Base-by-base conservation (phyloP, 2,888 invertebrate genomes). In the Parnassius smintheus region DNA sequence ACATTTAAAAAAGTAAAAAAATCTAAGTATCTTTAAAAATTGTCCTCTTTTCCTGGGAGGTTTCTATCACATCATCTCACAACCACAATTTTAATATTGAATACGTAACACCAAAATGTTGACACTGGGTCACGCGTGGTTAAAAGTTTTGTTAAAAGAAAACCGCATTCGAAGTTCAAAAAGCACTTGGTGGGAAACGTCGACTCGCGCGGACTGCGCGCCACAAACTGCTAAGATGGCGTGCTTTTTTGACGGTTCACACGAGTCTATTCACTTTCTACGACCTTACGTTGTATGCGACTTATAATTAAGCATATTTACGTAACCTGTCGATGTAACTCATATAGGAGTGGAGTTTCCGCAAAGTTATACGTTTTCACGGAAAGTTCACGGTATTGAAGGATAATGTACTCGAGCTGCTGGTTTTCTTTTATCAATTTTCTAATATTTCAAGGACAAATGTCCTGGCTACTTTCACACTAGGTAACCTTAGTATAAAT, bases 231-330 rank as follows among this genome's bases (percentile, higher is more conserved):
- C 78, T 84, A 89, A 90, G 83, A 91, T 88, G 89, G 90, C 86
- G 87, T 86, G 72, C 70, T 84, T 90, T 89, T 91, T 90, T 86
- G 90, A 88, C 60, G 85, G 88, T 90, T 91, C 91, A 91, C 91
- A 90, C 88, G 82, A 88, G 89, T 82, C 91, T 84, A 89, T 90
- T 91, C 90, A 91, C 91, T 91, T 91, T 91, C 91, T 91, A 91
- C 90, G 91, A 91, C 91, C 91, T 91, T 91, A 91, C 83, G 82
- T 84, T 86, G 86, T 88, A 83, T 89, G 86, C 83, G 86, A 84
- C 86, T 86, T 80, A 82, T 89, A 90, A 91, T 91, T 90, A 91
- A 86, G 83, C 84, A 85, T 87, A 75, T 87, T 91, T 91, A 91
- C 91, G 90, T 91, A 91, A 91, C 77, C 69, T 70, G 71, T 68